phyloP scores from a whole-genome alignment of 2,797 vertebrate genomes.

The Amblyopsis hoosieri region DNA sequence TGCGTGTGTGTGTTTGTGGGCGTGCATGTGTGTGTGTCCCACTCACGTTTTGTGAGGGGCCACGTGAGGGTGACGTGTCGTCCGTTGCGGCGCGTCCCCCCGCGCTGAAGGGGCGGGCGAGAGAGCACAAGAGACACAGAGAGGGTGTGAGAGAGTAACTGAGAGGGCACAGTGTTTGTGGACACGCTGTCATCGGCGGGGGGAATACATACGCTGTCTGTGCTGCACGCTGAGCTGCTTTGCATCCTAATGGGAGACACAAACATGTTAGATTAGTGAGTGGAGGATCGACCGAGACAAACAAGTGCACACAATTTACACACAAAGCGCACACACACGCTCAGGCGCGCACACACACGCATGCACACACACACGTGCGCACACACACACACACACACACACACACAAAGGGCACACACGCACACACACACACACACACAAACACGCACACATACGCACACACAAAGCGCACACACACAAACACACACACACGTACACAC shows the following conservation, averaged over 20 bases:
- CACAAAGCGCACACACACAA: constrained; percentile 33
- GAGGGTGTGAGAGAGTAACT: constrained; percentile 17
- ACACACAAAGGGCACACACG: background rate
- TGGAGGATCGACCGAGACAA: background rate
- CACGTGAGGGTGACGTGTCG: constrained; percentile 71
- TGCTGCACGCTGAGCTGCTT: constrained; percentile 63
- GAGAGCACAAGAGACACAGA: constrained; percentile 2
- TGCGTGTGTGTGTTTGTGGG: too few relatives aligned
- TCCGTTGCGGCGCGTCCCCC: constrained; percentile 67
- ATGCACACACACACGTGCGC: constrained; percentile 17
- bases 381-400: constrained; percentile 24
- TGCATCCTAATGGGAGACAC: constrained; percentile 58
- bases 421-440: constrained; percentile 5
- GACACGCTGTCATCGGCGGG: background rate
- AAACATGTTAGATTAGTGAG: constrained; percentile 7
- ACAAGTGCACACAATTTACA: constrained; percentile 6
- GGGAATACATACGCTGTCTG: constrained; percentile 68
- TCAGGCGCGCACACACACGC: constrained; percentile 56
- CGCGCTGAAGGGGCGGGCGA: constrained; percentile 45
- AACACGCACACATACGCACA: constrained; percentile 9
- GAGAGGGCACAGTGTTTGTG: background rate
- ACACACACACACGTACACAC: constrained; percentile 26
- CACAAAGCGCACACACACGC: constrained; percentile 70
- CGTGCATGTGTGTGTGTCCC: background rate
- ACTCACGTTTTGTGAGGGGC: constrained; percentile 87